Percentiles rank a stretch among this genome's conserved stretches.
Conservation (phyloP, 2,113 vertebrate species). For the Bubo blakistoni region DNA sequence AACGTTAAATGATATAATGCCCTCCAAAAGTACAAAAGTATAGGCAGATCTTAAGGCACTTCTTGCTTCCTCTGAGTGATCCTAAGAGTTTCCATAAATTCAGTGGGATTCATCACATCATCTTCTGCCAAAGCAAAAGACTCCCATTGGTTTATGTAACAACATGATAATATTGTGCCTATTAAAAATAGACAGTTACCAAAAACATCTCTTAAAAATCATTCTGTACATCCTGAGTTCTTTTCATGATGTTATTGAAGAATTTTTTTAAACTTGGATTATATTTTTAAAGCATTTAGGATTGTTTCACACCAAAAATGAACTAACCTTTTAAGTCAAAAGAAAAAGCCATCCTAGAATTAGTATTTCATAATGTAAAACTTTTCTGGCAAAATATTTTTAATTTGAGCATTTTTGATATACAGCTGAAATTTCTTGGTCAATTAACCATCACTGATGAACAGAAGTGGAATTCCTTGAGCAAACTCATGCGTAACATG, state of each 20-base stretch:
- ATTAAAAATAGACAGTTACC: not conserved
- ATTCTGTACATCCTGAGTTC: not conserved
- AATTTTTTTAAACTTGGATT: not conserved
- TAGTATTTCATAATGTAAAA: not conserved
- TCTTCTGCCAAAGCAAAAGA: not conserved
- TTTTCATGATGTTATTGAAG: not conserved
- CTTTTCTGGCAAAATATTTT: not conserved
- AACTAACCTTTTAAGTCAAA: not conserved
- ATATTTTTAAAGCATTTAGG: not conserved
- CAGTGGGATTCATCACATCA: not conserved
- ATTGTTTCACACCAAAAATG: not conserved
- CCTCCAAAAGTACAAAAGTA: not conserved
- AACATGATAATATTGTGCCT: not conserved
- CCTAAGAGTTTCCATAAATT: not conserved
- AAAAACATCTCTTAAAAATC: not conserved
- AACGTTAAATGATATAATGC: not conserved
- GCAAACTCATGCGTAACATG: not conserved
- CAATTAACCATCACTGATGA: not conserved
- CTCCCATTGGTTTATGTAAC: not conserved
- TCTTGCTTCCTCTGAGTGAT: not conserved
- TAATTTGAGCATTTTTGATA: not conserved
- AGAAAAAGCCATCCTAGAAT: not conserved
- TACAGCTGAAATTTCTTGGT: not conserved
- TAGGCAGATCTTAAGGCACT: not conserved
- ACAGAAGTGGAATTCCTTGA: not conserved